phyloP scores from a whole-genome alignment of 53 echinoderm and acorn worm species.

The Antedon mediterranea region DNA sequence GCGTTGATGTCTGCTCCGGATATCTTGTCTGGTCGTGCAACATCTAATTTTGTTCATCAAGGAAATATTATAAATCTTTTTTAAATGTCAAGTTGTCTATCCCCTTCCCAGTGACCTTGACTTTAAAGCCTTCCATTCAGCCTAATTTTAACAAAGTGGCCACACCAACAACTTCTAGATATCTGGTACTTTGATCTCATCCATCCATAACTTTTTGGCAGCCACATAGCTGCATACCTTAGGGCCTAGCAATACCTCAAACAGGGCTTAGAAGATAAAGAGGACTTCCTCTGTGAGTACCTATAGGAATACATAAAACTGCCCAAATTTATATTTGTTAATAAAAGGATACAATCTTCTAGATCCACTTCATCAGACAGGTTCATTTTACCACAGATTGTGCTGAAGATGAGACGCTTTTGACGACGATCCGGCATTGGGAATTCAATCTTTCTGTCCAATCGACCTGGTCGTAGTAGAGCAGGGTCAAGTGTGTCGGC shows the following conservation, averaged over 20 bases:
- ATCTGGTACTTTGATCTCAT: no score
- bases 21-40: constrained; percentile 89
- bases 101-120: no score
- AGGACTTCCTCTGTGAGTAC: no score
- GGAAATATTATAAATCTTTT: constrained; percentile 14
- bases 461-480: constrained; percentile 76
- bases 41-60: constrained; percentile 44
- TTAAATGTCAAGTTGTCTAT: no score
- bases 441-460: constrained; percentile 96
- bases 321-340: neutral
- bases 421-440: constrained; percentile 95
- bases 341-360: constrained; percentile 99
- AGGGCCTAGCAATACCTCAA: no score
- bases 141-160: no score
- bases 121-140: no score
- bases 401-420: constrained; percentile 96
- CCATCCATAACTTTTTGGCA: no score
- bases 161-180: no score
- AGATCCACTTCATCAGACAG: constrained; percentile 90
- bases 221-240: no score
- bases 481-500: constrained; percentile 95
- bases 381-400: constrained; percentile 93
- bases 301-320: neutral
- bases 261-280: no score
- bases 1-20: constrained; percentile 88